Conservation (phyloP, 2,113 vertebrate species). For the Hippocampus mohnikei region DNA sequence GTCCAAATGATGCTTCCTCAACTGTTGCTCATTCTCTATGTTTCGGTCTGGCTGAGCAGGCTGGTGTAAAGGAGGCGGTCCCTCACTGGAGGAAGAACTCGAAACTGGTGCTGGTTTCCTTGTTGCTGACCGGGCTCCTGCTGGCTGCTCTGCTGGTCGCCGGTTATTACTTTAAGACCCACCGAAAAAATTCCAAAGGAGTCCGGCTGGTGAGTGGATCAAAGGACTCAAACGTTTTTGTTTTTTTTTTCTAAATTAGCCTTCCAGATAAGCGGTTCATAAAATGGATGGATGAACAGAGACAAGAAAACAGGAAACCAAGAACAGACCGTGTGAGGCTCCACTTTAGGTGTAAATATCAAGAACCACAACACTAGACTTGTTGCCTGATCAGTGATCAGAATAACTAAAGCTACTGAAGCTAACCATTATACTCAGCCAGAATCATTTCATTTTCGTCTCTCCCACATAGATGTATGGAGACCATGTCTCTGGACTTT, state of each 20-base stretch:
- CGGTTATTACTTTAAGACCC: constrained; percentile 81
- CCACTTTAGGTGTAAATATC: constrained; percentile 1
- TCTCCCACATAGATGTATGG: too few species aligned
- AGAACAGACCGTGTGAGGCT: neutral
- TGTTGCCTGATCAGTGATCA: neutral
- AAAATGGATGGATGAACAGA: neutral
- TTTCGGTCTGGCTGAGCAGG: constrained; percentile 40
- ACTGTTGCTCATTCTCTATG: neutral
- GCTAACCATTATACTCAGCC: too few species aligned
- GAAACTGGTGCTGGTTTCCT: constrained; percentile 81
- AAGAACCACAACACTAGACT: neutral
- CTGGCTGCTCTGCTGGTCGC: constrained; percentile 80
- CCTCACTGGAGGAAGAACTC: constrained; percentile 68
- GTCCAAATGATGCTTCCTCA: neutral
- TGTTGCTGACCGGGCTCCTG: constrained; percentile 83
- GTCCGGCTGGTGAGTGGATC: constrained; percentile 85
- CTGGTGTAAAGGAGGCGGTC: constrained; percentile 55
- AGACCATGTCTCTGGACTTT: too few species aligned
- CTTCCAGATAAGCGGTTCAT: too few species aligned
- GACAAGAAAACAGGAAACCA: constrained; percentile 4
- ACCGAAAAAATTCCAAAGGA: constrained; percentile 80
- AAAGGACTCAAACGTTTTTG: neutral
- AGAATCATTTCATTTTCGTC: too few species aligned
- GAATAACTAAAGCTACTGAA: too few species aligned
- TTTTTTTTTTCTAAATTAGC: too few species aligned